Evolutionary conservation across 1,140 invertebrate species (phyloP).

Genomic region (Drosophila tristis): DNA sequence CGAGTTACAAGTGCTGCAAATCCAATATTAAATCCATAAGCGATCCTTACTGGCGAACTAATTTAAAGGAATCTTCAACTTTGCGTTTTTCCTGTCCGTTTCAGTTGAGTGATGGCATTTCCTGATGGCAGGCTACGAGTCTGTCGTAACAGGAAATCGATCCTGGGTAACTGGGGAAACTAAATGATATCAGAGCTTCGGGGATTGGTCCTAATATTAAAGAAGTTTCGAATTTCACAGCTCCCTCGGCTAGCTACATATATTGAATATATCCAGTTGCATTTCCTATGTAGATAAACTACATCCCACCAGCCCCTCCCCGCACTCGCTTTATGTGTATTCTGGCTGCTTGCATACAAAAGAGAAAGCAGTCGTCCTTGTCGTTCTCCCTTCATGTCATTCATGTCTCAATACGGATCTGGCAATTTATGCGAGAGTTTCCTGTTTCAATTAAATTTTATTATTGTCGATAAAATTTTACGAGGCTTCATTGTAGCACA

Average conservation of each 20-base stretch:
- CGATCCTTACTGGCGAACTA: no score
- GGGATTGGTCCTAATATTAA: conserved; percentile 41
- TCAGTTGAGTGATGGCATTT: no score
- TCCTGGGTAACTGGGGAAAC: conserved; percentile 17
- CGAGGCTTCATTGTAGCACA: conserved; percentile 71
- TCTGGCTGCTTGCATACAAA: conserved; percentile 31
- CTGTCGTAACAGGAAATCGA: no score
- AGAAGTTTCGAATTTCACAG: conserved; percentile 48
- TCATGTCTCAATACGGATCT: conserved; percentile 49
- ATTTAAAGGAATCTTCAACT: no score
- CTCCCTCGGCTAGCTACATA: conserved; percentile 13
- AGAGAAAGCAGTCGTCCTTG: conserved; percentile 11
- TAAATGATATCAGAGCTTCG: conserved; percentile 45
- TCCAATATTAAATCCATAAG: no score
- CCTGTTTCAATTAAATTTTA: conserved; percentile 83
- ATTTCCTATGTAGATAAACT: conserved; percentile 78
- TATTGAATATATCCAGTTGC: conserved; percentile 74
- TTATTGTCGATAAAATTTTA: conserved; percentile 76
- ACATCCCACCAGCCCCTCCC: conserved; percentile 10
- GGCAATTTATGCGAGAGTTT: conserved; percentile 79
- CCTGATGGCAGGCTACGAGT: no score
- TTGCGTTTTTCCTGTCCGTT: no score
- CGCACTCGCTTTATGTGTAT: conserved; percentile 33
- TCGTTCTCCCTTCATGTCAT: conserved; percentile 38
- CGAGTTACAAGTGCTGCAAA: no score